Evolutionary conservation across 2,888 invertebrate genomes (phyloP).

Genomic region (Callosobruchus maculatus): DNA sequence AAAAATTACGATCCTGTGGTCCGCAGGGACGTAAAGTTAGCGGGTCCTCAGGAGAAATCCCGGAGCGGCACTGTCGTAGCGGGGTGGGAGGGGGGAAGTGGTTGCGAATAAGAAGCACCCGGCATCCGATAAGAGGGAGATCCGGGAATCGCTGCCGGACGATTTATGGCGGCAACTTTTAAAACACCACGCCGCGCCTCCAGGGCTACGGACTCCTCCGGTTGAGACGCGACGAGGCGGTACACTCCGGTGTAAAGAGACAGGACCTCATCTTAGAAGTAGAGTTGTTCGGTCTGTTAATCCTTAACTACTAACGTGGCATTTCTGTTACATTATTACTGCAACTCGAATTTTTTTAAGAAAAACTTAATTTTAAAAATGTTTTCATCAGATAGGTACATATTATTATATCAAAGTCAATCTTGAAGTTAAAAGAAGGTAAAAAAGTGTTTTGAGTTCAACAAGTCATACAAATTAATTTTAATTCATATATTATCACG

Average conservation of each 20-base stretch:
- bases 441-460: no score
- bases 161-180: constrained; percentile 52
- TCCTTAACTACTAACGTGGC: no score
- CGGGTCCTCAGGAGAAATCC: neutral
- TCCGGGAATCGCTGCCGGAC: constrained; percentile 51
- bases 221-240: constrained; percentile 11
- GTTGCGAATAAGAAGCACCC: neutral
- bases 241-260: constrained; percentile 32
- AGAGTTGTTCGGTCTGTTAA: no score
- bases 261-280: constrained; percentile 34
- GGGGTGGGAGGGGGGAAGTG: neutral
- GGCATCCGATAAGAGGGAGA: constrained; percentile 45
- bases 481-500: no score
- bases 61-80: neutral
- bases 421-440: no score
- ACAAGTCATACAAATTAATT: no score
- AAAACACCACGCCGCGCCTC: constrained; percentile 50
- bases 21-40: neutral
- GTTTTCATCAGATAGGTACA: no score
- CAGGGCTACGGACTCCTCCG: constrained; percentile 5
- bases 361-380: no score
- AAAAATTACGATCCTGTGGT: neutral
- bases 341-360: no score
- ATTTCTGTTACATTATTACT: no score
- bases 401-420: no score